Percentiles rank a stretch among this genome's conserved stretches.
Conservation (phyloP, 2,888 invertebrate genomes). For the Lumbricus terrestris region DNA sequence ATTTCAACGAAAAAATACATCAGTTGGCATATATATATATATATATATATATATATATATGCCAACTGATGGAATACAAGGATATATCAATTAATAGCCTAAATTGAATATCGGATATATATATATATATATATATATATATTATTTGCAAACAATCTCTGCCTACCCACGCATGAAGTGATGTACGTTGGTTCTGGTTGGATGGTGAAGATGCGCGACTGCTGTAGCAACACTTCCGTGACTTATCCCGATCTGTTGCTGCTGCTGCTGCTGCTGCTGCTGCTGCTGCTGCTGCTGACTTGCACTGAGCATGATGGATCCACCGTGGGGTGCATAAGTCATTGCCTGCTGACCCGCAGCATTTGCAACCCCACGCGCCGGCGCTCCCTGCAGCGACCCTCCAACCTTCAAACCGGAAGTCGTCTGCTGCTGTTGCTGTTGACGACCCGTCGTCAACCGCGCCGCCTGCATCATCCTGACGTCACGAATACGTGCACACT, state of each 20-base stretch:
- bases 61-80: no score
- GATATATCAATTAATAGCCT: no score
- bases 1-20: no score
- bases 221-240: background rate
- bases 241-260: constrained; percentile 11
- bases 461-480: background rate
- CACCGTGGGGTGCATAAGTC: background rate
- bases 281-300: constrained; percentile 19
- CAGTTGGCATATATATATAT: no score
- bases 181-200: constrained; percentile 18
- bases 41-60: no score
- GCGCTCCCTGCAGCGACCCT: background rate
- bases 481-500: background rate
- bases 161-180: constrained; percentile 18
- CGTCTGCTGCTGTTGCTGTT: background rate
- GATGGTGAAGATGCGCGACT: background rate
- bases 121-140: constrained; percentile 20
- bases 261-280: no score
- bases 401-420: background rate
- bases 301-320: constrained; percentile 10
- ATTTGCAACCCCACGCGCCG: background rate
- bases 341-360: background rate
- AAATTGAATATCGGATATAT: constrained; percentile 26
- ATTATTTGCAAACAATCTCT: no score
- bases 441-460: background rate